Percentiles rank a stretch among this genome's conserved stretches.
phyloP scores from a whole-genome alignment of 2,113 vertebrate species.

The Natator depressus region DNA sequence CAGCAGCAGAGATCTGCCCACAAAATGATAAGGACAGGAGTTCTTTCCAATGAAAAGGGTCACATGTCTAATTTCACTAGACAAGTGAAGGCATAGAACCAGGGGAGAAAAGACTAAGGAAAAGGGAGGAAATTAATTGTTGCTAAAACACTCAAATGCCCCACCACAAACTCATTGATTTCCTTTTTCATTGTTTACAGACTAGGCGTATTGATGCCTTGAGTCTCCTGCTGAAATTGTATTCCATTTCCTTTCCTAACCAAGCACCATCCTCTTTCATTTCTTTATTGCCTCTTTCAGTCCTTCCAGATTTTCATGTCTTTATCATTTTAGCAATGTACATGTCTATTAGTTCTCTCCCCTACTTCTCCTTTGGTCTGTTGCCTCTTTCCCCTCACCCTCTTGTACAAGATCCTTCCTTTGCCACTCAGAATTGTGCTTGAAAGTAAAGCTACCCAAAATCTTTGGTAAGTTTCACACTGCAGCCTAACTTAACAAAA shows the following conservation, averaged over 20 bases:
- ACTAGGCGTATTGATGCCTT: neutral
- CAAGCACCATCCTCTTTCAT: neutral
- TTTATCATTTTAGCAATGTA: neutral
- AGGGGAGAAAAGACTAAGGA: neutral
- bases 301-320: neutral
- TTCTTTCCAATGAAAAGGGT: neutral
- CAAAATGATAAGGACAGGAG: neutral
- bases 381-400: neutral
- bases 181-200: neutral
- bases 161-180: neutral
- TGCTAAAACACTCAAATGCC: neutral
- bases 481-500: neutral
- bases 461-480: neutral
- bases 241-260: neutral
- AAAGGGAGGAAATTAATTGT: neutral
- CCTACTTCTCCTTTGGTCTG: neutral
- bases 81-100: neutral
- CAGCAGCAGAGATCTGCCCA: neutral
- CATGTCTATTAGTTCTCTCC: neutral
- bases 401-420: fast-evolving
- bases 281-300: neutral
- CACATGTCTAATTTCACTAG: neutral
- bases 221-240: neutral
- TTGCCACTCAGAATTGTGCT: neutral
- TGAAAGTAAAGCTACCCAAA: neutral